Conservation (phyloP, 1,140 invertebrate genomes). For the Vollenhovia emeryi region DNA sequence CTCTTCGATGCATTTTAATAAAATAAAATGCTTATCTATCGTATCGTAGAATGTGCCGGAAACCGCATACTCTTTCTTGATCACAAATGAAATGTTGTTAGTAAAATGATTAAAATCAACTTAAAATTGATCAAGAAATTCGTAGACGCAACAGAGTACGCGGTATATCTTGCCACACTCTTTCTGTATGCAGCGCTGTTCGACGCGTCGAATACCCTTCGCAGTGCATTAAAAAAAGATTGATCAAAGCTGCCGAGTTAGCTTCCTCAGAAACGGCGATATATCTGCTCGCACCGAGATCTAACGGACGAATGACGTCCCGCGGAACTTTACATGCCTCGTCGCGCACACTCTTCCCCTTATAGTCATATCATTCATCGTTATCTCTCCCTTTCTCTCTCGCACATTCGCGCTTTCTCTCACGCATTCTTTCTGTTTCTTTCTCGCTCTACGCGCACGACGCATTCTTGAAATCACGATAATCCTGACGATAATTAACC, state of each 20-base stretch:
- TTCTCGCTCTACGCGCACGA: slow-evolving; percentile 32
- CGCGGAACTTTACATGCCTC: slow-evolving; percentile 47
- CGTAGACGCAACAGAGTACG: neutral
- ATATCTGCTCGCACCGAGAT: slow-evolving; percentile 32
- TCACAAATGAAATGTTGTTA: neutral
- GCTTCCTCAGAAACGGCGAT: slow-evolving; percentile 15
- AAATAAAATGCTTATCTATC: slow-evolving; percentile 13
- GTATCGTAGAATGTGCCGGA: neutral
- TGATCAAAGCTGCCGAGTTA: slow-evolving; percentile 39
- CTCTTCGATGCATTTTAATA: neutral
- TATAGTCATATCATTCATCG: slow-evolving; percentile 36
- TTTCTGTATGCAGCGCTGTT: slow-evolving; percentile 4
- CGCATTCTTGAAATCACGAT: slow-evolving; percentile 70
- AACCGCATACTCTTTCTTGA: neutral
- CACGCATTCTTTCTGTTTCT: slow-evolving; percentile 32
- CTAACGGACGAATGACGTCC: slow-evolving; percentile 44
- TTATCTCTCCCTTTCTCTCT: slow-evolving; percentile 1
- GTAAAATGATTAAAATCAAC: neutral
- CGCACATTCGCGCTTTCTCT: slow-evolving; percentile 7
- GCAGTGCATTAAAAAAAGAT: slow-evolving; percentile 40
- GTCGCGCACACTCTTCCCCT: slow-evolving; percentile 4
- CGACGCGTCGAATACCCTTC: slow-evolving; percentile 4
- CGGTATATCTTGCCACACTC: neutral
- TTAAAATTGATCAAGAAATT: slow-evolving; percentile 3
- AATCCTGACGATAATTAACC: slow-evolving; percentile 82